phyloP scores from a whole-genome alignment of 2,113 vertebrate species.

The Perca schrenkii region DNA sequence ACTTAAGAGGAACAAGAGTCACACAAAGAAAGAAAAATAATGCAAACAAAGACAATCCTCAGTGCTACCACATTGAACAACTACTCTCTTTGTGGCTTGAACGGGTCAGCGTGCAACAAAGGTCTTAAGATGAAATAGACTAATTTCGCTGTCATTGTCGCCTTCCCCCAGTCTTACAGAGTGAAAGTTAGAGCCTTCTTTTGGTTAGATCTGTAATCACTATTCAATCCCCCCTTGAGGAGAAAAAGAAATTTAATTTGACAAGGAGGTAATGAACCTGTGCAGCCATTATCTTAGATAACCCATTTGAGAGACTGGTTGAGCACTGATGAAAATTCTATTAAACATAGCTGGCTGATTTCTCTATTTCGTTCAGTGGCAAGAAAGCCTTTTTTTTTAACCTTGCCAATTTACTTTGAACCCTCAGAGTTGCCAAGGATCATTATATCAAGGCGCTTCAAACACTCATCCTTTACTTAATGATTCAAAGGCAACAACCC shows the following conservation, averaged over 20 bases:
- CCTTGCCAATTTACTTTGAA: constrained; percentile 86
- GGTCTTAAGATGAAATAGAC: constrained; percentile 54
- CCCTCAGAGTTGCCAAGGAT: constrained; percentile 82
- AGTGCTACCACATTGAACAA: constrained; percentile 10
- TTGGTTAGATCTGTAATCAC: constrained; percentile 85
- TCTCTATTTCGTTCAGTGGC: constrained; percentile 84
- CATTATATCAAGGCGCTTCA: constrained; percentile 85
- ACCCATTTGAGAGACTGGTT: constrained; percentile 85
- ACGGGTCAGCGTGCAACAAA: constrained; percentile 48
- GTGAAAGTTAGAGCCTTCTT: constrained; percentile 68
- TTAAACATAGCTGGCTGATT: constrained; percentile 88
- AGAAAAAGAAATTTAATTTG: constrained; percentile 87
- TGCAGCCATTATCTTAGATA: constrained; percentile 87
- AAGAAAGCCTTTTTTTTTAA: constrained; percentile 75
- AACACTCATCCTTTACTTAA: constrained; percentile 80
- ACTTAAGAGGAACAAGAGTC: constrained; percentile 26
- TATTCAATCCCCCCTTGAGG: constrained; percentile 83
- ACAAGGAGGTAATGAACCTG: constrained; percentile 88
- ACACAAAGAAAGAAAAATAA: constrained; percentile 20
- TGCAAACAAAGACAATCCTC: not conserved
- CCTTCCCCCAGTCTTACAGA: constrained; percentile 37
- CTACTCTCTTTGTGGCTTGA: constrained; percentile 23
- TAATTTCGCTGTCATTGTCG: constrained; percentile 60
- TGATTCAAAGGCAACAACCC: constrained; percentile 81
- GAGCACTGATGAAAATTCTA: constrained; percentile 88